Conservation (phyloP, 2,888 invertebrate genomes). For the Ypsolopha sequella region DNA sequence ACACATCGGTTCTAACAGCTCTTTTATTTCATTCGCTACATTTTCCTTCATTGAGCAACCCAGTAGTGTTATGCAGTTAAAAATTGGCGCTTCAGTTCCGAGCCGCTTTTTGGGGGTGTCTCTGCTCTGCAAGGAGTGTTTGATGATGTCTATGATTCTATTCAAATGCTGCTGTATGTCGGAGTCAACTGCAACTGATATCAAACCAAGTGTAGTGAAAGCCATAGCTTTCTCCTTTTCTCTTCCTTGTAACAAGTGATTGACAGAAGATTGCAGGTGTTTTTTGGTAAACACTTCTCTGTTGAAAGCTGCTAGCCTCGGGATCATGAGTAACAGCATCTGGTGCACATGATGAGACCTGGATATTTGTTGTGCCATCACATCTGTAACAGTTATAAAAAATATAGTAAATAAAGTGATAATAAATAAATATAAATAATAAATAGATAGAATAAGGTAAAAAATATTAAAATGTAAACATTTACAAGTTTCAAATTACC, state of each 20-base stretch:
- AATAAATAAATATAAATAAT: too few species aligned
- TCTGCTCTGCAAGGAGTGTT: constrained; percentile 79
- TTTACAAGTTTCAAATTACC: constrained; percentile 22
- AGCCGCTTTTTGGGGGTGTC: constrained; percentile 83
- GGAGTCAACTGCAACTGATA: constrained; percentile 89
- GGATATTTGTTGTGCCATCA: constrained; percentile 85
- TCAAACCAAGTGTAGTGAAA: constrained; percentile 91
- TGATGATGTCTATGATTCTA: constrained; percentile 87
- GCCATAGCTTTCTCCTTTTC: constrained; percentile 90
- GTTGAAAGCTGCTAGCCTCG: constrained; percentile 94
- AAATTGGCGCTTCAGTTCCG: constrained; percentile 86
- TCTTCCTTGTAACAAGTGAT: constrained; percentile 82
- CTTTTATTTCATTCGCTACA: constrained; percentile 83
- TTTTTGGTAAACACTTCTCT: constrained; percentile 81
- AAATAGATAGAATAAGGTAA: too few species aligned
- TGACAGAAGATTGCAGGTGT: constrained; percentile 82
- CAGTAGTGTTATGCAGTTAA: constrained; percentile 94
- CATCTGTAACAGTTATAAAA: constrained; percentile 50
- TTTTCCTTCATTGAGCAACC: constrained; percentile 88
- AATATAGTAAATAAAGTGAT: neutral
- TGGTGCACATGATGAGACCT: constrained; percentile 88
- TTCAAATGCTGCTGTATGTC: constrained; percentile 84
- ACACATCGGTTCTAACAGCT: constrained; percentile 92
- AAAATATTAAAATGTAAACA: too few species aligned
- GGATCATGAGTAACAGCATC: constrained; percentile 87